A percentile compares a stretch with the other conserved stretches of the same genome.
Evolutionary conservation across 2,113 vertebrate genomes (phyloP).

Genomic region (Empidonax traillii): DNA sequence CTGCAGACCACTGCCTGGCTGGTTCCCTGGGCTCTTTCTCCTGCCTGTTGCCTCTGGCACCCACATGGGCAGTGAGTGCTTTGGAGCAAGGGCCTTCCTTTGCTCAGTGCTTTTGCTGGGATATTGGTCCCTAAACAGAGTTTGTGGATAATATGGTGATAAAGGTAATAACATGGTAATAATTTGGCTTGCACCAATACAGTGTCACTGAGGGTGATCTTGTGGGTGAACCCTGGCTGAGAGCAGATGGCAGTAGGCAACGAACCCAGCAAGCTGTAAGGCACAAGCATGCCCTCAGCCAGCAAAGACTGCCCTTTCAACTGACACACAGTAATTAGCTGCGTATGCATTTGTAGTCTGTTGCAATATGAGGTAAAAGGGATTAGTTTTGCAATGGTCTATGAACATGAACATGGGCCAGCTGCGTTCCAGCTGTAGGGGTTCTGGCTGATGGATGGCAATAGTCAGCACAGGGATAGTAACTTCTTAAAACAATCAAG

Average conservation of each 20-base stretch:
- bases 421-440: conserved; percentile 64
- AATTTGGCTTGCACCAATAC: background rate
- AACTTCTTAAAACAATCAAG: conserved; percentile 28
- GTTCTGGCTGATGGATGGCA: conserved; percentile 53
- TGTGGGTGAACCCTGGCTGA: background rate
- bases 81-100: background rate
- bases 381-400: conserved; percentile 64
- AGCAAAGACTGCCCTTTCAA: conserved; percentile 59
- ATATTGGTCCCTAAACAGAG: background rate
- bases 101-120: background rate
- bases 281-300: background rate
- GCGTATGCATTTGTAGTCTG: conserved; percentile 59
- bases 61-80: background rate
- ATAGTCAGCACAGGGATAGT: conserved; percentile 8
- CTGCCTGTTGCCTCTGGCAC: background rate
- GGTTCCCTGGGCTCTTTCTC: background rate
- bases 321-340: conserved; percentile 61
- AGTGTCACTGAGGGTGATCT: background rate
- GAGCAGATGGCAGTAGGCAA: background rate
- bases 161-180: background rate
- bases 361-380: conserved; percentile 71
- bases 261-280: background rate
- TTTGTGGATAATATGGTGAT: background rate
- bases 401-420: conserved; percentile 55
- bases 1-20: background rate